Conservation (phyloP, 2,797 vertebrate genomes). For the Xerus rutilus region DNA sequence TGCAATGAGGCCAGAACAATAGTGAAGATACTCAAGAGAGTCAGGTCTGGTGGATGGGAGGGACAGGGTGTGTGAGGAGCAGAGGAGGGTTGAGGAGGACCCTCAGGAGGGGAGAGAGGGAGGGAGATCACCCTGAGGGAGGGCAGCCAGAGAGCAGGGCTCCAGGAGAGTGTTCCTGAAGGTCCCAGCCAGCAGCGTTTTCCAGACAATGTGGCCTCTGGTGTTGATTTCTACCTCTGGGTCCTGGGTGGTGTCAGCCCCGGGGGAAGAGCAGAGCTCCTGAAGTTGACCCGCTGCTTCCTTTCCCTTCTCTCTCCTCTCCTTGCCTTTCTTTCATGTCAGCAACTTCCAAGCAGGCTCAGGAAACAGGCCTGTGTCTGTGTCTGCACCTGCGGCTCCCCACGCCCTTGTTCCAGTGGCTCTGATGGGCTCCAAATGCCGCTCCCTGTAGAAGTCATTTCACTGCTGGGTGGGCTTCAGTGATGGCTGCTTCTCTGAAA, state of each 20-base stretch:
- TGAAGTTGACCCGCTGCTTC: background rate
- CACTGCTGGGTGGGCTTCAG: background rate
- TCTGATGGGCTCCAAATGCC: accelerated
- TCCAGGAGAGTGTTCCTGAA: accelerated
- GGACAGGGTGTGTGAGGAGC: too few relatives aligned
- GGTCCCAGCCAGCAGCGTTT: accelerated
- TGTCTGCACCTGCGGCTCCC: background rate
- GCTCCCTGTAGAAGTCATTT: background rate
- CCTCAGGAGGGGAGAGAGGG: too few relatives aligned
- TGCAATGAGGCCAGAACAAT: background rate
- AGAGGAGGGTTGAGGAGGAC: background rate
- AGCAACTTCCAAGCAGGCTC: background rate
- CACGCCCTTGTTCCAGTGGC: accelerated
- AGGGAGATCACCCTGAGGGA: background rate
- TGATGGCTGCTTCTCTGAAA: accelerated
- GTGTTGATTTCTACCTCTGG: background rate
- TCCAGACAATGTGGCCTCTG: background rate
- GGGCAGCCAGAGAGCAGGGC: too few relatives aligned
- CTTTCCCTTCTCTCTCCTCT: background rate
- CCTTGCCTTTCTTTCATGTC: background rate
- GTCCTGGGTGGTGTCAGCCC: background rate
- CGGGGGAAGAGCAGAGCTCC: too few relatives aligned
- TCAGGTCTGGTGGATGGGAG: too few relatives aligned
- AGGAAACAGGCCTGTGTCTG: accelerated
- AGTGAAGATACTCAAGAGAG: background rate